phyloP scores from a whole-genome alignment of 2,113 vertebrate genomes.

The Romanogobio albipinnatus region DNA sequence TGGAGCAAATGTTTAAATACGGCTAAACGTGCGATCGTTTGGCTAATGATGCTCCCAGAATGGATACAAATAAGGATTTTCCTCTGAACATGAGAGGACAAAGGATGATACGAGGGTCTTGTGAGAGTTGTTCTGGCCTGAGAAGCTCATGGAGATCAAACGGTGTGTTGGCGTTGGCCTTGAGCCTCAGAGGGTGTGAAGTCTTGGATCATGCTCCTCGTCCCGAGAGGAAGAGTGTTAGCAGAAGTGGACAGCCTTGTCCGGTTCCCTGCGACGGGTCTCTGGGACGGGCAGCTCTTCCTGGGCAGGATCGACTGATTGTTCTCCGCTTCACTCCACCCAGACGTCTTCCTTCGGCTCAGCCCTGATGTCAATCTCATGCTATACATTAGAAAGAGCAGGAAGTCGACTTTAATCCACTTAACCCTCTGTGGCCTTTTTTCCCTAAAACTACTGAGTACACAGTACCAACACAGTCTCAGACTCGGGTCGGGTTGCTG shows the following conservation, averaged over 20 bases:
- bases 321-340: conserved; percentile 26
- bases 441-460: too few species aligned
- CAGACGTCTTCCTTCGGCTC: conserved; percentile 20
- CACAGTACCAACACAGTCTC: too few species aligned
- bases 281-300: conserved; percentile 21
- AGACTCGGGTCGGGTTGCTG: too few species aligned
- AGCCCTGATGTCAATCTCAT: conserved; percentile 15
- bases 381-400: neutral
- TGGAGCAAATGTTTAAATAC: too few species aligned
- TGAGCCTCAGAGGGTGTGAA: conserved; percentile 19
- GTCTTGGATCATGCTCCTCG: neutral
- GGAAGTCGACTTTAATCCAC: neutral
- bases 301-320: conserved; percentile 32
- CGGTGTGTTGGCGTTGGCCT: conserved; percentile 3
- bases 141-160: neutral
- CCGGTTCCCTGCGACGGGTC: neutral
- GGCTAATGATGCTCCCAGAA: too few species aligned
- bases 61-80: neutral
- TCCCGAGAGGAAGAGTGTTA: neutral
- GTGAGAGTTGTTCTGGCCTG: neutral
- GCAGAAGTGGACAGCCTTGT: neutral
- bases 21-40: too few species aligned
- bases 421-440: neutral
- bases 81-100: neutral
- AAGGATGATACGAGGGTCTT: neutral